A percentile compares a stretch with the other conserved stretches of the same genome.
phyloP scores from a whole-genome alignment of 1,140 invertebrate genomes.

The Ips typographus region DNA sequence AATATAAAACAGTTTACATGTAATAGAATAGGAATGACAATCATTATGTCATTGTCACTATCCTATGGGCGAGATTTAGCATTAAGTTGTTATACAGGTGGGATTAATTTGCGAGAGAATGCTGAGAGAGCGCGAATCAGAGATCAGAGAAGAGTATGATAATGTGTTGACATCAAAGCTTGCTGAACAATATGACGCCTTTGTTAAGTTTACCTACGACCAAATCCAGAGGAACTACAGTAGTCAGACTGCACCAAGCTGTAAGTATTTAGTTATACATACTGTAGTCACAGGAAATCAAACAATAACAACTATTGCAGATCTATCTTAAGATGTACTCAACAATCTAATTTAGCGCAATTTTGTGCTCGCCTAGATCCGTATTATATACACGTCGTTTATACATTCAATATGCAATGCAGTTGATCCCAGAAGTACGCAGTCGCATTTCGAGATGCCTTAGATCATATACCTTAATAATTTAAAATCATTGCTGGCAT shows the following conservation, averaged over 20 bases:
- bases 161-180: slow-evolving; percentile 86
- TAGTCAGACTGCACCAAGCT: slow-evolving; percentile 69
- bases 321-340: slow-evolving; percentile 48
- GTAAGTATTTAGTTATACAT: slow-evolving; percentile 46
- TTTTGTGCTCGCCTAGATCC: slow-evolving; percentile 21
- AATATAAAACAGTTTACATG: too few species aligned
- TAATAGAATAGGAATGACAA: too few species aligned
- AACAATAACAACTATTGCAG: slow-evolving; percentile 33
- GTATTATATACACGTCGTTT: slow-evolving; percentile 27
- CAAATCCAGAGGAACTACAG: slow-evolving; percentile 88
- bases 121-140: slow-evolving; percentile 88
- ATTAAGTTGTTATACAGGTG: slow-evolving; percentile 63
- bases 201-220: slow-evolving; percentile 96
- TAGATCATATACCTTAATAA: slow-evolving; percentile 34
- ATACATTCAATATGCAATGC: slow-evolving; percentile 27
- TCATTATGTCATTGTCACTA: too few species aligned
- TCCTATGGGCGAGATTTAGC: too few species aligned
- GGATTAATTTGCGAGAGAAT: slow-evolving; percentile 93
- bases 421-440: slow-evolving; percentile 6
- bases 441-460: slow-evolving; percentile 36
- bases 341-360: slow-evolving; percentile 29
- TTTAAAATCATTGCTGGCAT: slow-evolving; percentile 30
- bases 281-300: too few species aligned
- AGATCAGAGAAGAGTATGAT: slow-evolving; percentile 92
- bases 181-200: slow-evolving; percentile 96